Percentiles rank a stretch among this genome's conserved stretches.
Conservation (phyloP, 2,113 vertebrate genomes). For the Grallaria varia region DNA sequence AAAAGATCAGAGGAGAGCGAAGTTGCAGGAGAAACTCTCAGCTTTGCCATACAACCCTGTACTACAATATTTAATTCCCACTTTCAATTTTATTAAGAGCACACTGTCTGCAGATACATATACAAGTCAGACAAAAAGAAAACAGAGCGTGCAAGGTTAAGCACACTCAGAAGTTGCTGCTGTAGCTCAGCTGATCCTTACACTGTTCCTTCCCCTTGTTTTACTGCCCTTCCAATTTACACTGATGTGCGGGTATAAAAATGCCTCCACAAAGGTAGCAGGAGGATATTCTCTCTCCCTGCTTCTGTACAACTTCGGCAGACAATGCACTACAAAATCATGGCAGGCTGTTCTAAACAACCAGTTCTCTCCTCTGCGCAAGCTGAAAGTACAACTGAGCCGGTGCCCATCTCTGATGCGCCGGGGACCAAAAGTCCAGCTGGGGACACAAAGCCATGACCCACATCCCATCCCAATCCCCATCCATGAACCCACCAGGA, state of each 20-base stretch:
- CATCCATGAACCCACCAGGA: not conserved
- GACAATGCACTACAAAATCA: accelerated
- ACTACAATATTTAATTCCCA: not conserved
- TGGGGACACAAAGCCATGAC: not conserved
- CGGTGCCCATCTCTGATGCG: accelerated
- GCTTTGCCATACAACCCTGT: not conserved
- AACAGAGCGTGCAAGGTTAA: not conserved
- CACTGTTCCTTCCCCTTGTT: not conserved
- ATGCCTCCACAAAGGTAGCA: not conserved
- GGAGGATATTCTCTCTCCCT: not conserved
- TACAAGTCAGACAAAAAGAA: not conserved
- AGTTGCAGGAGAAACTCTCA: not conserved
- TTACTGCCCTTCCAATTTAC: not conserved
- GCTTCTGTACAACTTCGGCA: not conserved
- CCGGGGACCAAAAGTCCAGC: accelerated
- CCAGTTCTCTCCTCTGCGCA: not conserved
- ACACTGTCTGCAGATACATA: not conserved
- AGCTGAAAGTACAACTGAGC: not conserved
- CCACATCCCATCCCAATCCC: not conserved
- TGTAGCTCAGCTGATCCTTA: not conserved
- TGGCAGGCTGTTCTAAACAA: not conserved
- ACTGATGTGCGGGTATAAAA: not conserved
- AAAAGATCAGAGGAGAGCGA: not conserved
- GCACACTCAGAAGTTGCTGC: not conserved
- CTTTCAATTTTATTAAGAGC: not conserved